Conservation (phyloP, 2,797 vertebrate species). For the Pangasius mekongensis region DNA sequence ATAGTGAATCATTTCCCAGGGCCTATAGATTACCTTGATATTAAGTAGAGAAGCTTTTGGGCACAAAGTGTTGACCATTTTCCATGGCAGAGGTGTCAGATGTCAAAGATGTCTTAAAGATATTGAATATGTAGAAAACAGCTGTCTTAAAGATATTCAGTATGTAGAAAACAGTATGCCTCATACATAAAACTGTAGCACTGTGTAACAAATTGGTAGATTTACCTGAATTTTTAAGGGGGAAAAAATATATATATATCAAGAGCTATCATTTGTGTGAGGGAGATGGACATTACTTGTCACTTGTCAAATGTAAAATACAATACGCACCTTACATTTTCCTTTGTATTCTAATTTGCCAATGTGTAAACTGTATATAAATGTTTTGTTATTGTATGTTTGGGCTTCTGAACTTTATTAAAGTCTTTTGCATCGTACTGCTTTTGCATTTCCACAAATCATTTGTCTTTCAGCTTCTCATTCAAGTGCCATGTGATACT, state of each 20-base stretch:
- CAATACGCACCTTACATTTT: slow-evolving; percentile 83
- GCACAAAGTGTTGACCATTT: slow-evolving; percentile 65
- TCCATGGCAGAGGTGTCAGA: slow-evolving; percentile 71
- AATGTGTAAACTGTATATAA: slow-evolving; percentile 79
- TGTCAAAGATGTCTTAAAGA: slow-evolving; percentile 70
- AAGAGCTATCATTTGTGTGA: slow-evolving; percentile 70
- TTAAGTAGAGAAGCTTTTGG: slow-evolving; percentile 66
- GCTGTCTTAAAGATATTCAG: slow-evolving; percentile 77
- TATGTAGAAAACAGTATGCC: slow-evolving; percentile 77
- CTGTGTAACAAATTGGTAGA: slow-evolving; percentile 74
- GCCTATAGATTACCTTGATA: slow-evolving; percentile 69
- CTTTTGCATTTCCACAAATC: slow-evolving; percentile 72
- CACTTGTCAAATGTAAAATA: slow-evolving; percentile 82
- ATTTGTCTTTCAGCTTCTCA: slow-evolving; percentile 66
- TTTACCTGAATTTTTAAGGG: slow-evolving; percentile 72
- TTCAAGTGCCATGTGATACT: slow-evolving; percentile 1
- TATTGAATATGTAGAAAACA: slow-evolving; percentile 72
- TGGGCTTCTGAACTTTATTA: slow-evolving; percentile 85
- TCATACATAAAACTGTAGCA: slow-evolving; percentile 77
- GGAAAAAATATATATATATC: slow-evolving; percentile 35
- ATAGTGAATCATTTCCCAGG: slow-evolving; percentile 69
- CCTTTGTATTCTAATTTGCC: slow-evolving; percentile 83
- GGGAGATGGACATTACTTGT: slow-evolving; percentile 68
- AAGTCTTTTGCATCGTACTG: slow-evolving; percentile 86
- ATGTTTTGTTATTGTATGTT: slow-evolving; percentile 86